A percentile compares a stretch with the other conserved stretches of the same genome.
Evolutionary conservation across 2,888 invertebrate genomes (phyloP).

Genomic region (Arctia plantaginis): DNA sequence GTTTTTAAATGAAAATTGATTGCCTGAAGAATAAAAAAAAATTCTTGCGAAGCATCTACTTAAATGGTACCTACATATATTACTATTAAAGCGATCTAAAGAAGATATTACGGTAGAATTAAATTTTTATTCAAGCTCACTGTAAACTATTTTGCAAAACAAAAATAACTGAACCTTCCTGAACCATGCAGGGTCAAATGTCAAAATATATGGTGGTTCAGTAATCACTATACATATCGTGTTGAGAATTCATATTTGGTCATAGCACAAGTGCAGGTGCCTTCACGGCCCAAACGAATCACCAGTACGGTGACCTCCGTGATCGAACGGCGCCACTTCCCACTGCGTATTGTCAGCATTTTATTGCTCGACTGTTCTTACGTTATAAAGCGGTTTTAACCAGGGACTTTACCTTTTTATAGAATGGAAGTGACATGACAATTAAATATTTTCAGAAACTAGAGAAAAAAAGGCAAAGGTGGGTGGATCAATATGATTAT

Average conservation of each 20-base stretch:
- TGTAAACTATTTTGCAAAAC: too few species aligned
- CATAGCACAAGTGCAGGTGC: constrained; percentile 68
- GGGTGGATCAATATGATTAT: neutral
- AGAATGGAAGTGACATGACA: neutral
- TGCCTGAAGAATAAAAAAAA: neutral
- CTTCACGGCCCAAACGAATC: constrained; percentile 68
- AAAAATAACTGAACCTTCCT: too few species aligned
- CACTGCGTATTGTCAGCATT: constrained; percentile 27
- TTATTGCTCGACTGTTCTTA: constrained; percentile 20
- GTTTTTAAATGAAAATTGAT: neutral
- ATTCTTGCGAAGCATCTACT: neutral
- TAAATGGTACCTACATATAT: too few species aligned
- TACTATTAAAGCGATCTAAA: neutral
- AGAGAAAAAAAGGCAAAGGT: neutral
- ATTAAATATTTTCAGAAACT: neutral
- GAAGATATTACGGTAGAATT: neutral
- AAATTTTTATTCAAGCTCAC: too few species aligned
- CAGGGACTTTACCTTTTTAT: neutral
- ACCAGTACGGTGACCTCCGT: constrained; percentile 56
- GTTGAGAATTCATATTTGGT: constrained; percentile 44
- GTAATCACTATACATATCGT: constrained; percentile 14
- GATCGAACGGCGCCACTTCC: constrained; percentile 13
- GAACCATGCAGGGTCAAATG: neutral
- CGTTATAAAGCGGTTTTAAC: neutral
- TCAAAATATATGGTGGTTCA: neutral